Evolutionary conservation across 2,797 vertebrate species (phyloP), one percentile per base, ranked within the genome.

Genomic region (Trematomus bernacchii): DNA sequence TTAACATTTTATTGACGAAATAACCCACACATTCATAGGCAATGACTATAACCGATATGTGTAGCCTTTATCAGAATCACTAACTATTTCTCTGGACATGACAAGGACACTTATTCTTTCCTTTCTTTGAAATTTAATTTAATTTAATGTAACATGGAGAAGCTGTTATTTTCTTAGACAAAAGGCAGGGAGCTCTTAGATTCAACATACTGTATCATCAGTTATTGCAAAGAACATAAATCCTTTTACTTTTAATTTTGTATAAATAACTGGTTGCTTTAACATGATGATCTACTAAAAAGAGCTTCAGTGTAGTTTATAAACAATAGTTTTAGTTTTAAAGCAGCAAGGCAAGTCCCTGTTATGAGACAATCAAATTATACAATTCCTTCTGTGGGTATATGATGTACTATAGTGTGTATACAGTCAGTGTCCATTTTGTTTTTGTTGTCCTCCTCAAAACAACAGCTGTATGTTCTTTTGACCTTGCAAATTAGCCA

Each of bases 401-500:
- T n/a, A 37, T 13, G 6, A 13, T 21, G 21, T 21, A 8, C 15
- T 57, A 52, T 48, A 11, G 42, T 48, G 40, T n/a, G 33, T 9
- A 19, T 30, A 18, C 10, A 44, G 37, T 43, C 27, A 37, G 33
- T 9, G 1, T 4, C 15, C 1, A 19, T 30, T 55, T 63, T 33
- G 14, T 63, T 62, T 18, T 61, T 18, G 4, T 60, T 74, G 63
- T 46, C 14, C 16, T 21, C 11, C 27, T 23, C 12, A 18, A 53
- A 52, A 33, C 10, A 52, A 48, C 4, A 58, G n/a, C 4, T 0
- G 3, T 44, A 21, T 57, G 8, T 78, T 69, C 70, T 72, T 30
- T 54, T 72, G 27, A 73, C 19, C 51, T 50, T 71, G 59, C 53
- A 76, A 60, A 74, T 72, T 18, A 66, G n/a, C 27, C 9, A 46